Evolutionary conservation across 2,797 vertebrate species (phyloP).

Genomic region (Malacoctenus gilli): DNA sequence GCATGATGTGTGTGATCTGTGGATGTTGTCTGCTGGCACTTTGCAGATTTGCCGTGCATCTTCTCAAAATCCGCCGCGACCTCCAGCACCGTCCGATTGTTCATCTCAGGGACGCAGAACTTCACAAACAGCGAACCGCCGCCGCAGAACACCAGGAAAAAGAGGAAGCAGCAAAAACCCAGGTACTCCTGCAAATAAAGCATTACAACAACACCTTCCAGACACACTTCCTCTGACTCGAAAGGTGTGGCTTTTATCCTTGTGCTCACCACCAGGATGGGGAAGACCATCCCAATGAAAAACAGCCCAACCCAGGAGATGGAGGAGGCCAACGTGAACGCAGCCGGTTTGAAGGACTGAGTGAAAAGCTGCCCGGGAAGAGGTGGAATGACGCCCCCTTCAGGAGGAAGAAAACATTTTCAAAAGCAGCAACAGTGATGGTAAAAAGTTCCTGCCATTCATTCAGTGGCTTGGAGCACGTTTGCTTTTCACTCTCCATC

Average conservation of each 20-base stretch:
- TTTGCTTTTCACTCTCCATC: too few species aligned
- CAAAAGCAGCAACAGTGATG: too few species aligned
- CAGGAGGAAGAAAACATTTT: constrained; percentile 2
- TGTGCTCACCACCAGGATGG: constrained; percentile 82
- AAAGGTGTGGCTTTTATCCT: too few species aligned
- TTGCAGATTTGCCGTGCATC: constrained; percentile 66
- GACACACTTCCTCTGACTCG: background rate
- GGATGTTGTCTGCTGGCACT: background rate
- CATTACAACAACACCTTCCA: background rate
- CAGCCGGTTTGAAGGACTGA: constrained; percentile 81
- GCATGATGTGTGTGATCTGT: too few species aligned
- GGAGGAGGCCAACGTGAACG: constrained; percentile 70
- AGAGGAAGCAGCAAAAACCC: constrained; percentile 80
- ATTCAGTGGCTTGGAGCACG: too few species aligned
- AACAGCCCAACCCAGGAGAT: constrained; percentile 82
- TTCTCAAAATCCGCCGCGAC: constrained; percentile 71
- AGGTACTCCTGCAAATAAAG: constrained; percentile 78
- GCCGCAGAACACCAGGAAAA: constrained; percentile 73
- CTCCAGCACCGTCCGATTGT: constrained; percentile 69
- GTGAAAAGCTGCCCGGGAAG: constrained; percentile 83
- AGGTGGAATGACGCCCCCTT: constrained; percentile 74
- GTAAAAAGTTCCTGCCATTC: too few species aligned
- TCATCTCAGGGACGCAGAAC: constrained; percentile 75
- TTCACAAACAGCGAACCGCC: constrained; percentile 52
- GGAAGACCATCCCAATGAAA: constrained; percentile 83